Evolutionary conservation across 2,888 invertebrate species (phyloP).

Genomic region (Trichopria drosophilae): DNA sequence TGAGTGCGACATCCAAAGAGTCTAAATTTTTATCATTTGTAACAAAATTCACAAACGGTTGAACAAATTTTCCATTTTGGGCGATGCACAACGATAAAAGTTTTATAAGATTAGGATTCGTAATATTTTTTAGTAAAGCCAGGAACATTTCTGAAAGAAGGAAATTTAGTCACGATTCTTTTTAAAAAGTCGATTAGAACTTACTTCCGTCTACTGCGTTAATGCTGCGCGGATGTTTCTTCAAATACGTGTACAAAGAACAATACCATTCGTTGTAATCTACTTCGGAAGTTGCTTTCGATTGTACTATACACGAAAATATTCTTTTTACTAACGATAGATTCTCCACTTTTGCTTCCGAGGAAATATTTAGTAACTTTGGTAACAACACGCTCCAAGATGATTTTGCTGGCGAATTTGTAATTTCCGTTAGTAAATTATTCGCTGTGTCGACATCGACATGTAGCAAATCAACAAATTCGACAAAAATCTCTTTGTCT

Average conservation of each 20-base stretch:
- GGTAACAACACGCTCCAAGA: constrained; percentile 63
- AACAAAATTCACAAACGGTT: constrained; percentile 60
- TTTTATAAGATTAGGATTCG: constrained; percentile 58
- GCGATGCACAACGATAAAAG: constrained; percentile 65
- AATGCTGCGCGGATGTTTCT: constrained; percentile 66
- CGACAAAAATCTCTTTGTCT: constrained; percentile 46
- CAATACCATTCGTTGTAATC: constrained; percentile 62
- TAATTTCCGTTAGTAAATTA: constrained; percentile 58
- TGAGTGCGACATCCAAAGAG: constrained; percentile 68
- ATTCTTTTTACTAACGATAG: constrained; percentile 39
- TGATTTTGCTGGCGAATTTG: constrained; percentile 54
- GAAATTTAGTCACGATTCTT: constrained; percentile 4
- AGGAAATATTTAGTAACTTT: constrained; percentile 62
- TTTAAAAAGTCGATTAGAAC: constrained; percentile 47
- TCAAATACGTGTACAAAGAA: constrained; percentile 63
- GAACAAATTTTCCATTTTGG: constrained; percentile 60
- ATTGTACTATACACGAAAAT: constrained; percentile 34
- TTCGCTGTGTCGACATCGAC: constrained; percentile 56
- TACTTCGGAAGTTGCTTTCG: constrained; percentile 35
- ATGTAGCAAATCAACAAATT: constrained; percentile 58
- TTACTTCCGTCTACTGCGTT: constrained; percentile 60
- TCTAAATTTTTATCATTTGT: constrained; percentile 59
- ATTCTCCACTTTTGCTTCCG: constrained; percentile 51
- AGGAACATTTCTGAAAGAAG: constrained; percentile 42
- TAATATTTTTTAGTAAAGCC: constrained; percentile 36